These are phyloP conservation scores for Misgurnus mizolepis DNA, from an alignment of 2,113 vertebrate genomes.

Conservation along the genomic window DNA sequence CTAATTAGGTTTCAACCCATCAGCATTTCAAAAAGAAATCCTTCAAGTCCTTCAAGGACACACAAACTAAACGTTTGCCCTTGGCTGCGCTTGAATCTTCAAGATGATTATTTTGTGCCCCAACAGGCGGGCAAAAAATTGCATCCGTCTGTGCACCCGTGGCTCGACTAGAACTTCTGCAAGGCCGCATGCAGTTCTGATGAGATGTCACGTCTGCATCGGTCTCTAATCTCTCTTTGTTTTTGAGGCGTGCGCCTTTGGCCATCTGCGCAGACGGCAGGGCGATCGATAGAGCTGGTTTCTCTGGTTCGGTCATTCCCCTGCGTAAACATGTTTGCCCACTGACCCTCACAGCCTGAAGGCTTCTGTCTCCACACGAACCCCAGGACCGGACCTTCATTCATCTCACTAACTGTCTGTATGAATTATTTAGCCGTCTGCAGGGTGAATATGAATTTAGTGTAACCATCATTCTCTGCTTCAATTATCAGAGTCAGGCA, in stretches of 20 bases:
- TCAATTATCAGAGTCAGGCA: constrained; percentile 59
- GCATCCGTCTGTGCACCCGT: too few species aligned
- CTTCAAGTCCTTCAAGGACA: too few species aligned
- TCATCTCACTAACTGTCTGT: constrained; percentile 60
- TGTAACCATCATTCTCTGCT: constrained; percentile 51
- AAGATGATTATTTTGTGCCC: too few species aligned
- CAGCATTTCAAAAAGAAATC: too few species aligned
- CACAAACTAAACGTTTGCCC: too few species aligned
- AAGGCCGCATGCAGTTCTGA: too few species aligned
- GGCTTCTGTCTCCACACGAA: constrained; percentile 48
- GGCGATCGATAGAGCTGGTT: constrained; percentile 15
- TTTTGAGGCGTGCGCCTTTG: neutral
- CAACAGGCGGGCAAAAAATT: too few species aligned
- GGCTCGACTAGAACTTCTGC: too few species aligned
- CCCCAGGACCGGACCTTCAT: constrained; percentile 10
- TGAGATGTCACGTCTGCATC: too few species aligned
- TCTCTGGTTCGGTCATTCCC: constrained; percentile 7
- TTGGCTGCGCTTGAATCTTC: too few species aligned
- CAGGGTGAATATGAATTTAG: constrained; percentile 67
- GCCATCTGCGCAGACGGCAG: neutral
- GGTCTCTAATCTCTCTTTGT: neutral
- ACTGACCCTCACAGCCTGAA: constrained; percentile 53
- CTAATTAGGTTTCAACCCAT: neutral
- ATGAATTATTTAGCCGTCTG: constrained; percentile 67
- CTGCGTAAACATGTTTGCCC: constrained; percentile 42